Evolutionary conservation across 2,113 vertebrate genomes (phyloP), one percentile per base, ranked within the genome.

Genomic region (Mohoua ochrocephala): DNA sequence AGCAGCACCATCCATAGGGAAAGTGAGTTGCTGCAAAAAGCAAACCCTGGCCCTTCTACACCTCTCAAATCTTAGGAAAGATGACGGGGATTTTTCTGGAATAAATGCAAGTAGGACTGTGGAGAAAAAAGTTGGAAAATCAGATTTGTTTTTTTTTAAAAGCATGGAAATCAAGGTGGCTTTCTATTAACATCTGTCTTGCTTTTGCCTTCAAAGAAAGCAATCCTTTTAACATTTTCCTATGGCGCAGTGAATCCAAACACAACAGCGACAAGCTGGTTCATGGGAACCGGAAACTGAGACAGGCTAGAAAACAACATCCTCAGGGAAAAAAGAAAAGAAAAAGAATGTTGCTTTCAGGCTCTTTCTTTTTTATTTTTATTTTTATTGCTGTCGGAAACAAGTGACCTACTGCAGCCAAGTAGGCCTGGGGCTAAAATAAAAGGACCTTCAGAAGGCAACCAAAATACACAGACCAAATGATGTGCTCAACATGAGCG

Each of bases 241-340:
- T 96, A 56, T 53, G 61, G 61, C 0, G 3, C 86, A 82, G 45
- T 78, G 80, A 88, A 91, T 82, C 92, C 88, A 95, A 96, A 94
- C 86, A 96, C 69, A 96, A 7, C 83, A 94, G 88, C 0, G 0
- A 67, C 73, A 88, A 86, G 73, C 93, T 92, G 69, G 85, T 93
- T 89, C 96, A 94, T 96, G 96, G 96, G 95, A 97, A 97, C 93
- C 79, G 88, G 96, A 96, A 96, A 64, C 92, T 64, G 90, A 92
- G 76, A 86, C 23, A 9, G 76, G 26, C 83, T 78, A 44, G 93
- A 94, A 93, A 96, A 95, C 85, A 96, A 95, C 95, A 93, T 96
- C 90, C 90, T 93, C 10, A 2, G 76, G 56, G 22, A 3, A 20
- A 49, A 35, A 68, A 28, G 30, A 44, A 49, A 39, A 39, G 12